Evolutionary conservation across 1,140 invertebrate species (phyloP).

Genomic region (Drosophila rhopaloa): DNA sequence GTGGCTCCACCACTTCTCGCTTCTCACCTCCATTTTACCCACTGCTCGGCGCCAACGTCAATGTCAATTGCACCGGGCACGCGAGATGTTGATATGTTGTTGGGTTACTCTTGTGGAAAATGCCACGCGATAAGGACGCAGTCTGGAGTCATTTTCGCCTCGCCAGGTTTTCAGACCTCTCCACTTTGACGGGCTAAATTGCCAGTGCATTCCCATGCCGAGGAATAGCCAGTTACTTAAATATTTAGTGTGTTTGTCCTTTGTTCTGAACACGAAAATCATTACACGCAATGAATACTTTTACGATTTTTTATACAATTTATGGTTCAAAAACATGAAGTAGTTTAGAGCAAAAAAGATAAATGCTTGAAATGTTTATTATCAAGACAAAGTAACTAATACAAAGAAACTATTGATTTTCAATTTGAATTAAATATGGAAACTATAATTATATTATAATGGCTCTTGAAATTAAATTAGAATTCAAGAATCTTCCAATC

Average conservation of each 20-base stretch:
- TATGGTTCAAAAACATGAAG: not conserved
- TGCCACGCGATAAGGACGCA: constrained; percentile 45
- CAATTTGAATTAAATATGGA: too few relatives aligned
- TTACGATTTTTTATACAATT: constrained; percentile 3
- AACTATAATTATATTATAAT: too few relatives aligned
- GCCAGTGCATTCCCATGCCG: constrained; percentile 27
- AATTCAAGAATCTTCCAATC: too few relatives aligned
- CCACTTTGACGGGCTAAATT: constrained; percentile 27
- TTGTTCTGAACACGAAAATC: not conserved
- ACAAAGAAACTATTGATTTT: too few relatives aligned
- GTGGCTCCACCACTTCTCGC: constrained; percentile 4
- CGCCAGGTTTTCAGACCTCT: constrained; percentile 18
- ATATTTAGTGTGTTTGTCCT: constrained; percentile 7
- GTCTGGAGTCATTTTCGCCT: constrained; percentile 66
- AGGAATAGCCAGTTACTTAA: not conserved
- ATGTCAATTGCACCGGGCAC: constrained; percentile 53
- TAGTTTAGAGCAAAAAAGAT: not conserved
- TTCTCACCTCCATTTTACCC: constrained; percentile 2
- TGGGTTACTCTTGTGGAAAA: constrained; percentile 67
- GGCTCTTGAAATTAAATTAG: too few relatives aligned
- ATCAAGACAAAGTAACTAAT: too few relatives aligned
- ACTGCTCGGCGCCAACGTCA: constrained; percentile 32
- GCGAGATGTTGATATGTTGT: constrained; percentile 22
- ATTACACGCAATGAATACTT: constrained; percentile 16
- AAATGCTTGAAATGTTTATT: not conserved